Base-by-base conservation (phyloP, 2,113 vertebrate species). In the Limnothrissa miodon region DNA sequence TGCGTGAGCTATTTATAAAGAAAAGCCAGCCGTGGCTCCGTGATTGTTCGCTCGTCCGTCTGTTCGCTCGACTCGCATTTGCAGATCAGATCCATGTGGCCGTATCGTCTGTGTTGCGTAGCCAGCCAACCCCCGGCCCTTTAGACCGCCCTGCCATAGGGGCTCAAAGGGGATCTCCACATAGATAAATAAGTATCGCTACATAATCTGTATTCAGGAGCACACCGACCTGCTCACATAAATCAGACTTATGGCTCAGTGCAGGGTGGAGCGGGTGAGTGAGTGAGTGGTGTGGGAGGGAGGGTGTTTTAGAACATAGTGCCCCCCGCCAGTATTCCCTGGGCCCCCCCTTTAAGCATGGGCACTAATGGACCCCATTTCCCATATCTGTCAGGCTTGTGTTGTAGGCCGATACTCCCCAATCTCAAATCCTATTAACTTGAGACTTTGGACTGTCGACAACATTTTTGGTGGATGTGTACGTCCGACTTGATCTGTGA, bases 131-230 rank as follows among this genome's bases (percentile, higher is more conserved):
- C 42, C 42, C 42, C 42, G 2, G 42, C 42, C 42, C 42, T 6
- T 6, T 4, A 1, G 56, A n/a, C n/a, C 8, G n/a, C 7, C 56
- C 59, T 29, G n/a, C 59, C 59, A 62, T 29, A 0, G 1, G 10
- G 33, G 66, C 33, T 74, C 66, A 74, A 15, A 74, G 33, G 25
- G 62, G 62, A 33, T 33, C 62, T 33, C 9, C 29, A 4, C 62
- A 4, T 13, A 74, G 25, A 74, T 62, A 62, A 62, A 62, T 62
- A 62, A 62, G 59, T 29, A 62, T 29, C 59, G 8, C 59, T 62
- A 36, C 66, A 39, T 56, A 29, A 74, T 74, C 66, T 74, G 66
- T 74, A 74, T 74, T 74, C 66, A 74, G 29, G 66, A 74, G 29
- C 66, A 33, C 66, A 74, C 29, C 36, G 66, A 74, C 66, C 66